Evolutionary conservation across 1,140 invertebrate genomes (phyloP).

Genomic region (Sarcophaga peregrina): DNA sequence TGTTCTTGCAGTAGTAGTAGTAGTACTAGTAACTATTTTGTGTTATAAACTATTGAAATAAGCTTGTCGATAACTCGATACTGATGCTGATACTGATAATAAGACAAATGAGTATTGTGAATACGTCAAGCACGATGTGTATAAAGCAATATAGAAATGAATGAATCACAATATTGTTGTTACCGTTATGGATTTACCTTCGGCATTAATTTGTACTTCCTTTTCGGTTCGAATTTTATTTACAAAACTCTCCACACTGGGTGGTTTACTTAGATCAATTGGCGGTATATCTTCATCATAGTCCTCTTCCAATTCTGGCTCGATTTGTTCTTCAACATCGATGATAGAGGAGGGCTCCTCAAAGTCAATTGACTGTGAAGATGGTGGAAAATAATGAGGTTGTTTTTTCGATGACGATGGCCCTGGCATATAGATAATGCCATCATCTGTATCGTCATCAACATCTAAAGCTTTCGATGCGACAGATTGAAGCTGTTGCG

Average conservation of each 20-base stretch:
- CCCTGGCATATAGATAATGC: constrained; percentile 59
- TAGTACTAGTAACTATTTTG: neutral
- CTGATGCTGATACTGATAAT: neutral
- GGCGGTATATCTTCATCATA: constrained; percentile 63
- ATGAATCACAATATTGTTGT: constrained; percentile 65
- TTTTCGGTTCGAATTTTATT: constrained; percentile 56
- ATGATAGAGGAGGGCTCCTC: constrained; percentile 7
- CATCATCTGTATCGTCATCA: constrained; percentile 60
- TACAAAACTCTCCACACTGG: constrained; percentile 57
- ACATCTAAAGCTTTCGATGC: constrained; percentile 47
- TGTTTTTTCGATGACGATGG: constrained; percentile 47
- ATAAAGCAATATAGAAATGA: neutral
- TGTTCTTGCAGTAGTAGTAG: too few relatives aligned
- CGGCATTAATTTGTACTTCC: constrained; percentile 53
- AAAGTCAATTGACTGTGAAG: neutral
- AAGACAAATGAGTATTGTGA: neutral
- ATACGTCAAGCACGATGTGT: neutral
- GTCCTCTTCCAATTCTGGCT: constrained; percentile 49
- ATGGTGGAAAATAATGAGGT: constrained; percentile 54
- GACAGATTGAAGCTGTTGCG: constrained; percentile 3
- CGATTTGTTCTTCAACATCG: constrained; percentile 45
- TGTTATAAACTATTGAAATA: constrained; percentile 36
- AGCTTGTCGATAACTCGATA: neutral
- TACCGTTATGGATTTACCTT: constrained; percentile 59
- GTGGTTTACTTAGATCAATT: constrained; percentile 59